Percentiles rank a stretch among this genome's conserved stretches.
Conservation (phyloP, 2,888 invertebrate genomes). For the Ectemnius cavifrons region DNA sequence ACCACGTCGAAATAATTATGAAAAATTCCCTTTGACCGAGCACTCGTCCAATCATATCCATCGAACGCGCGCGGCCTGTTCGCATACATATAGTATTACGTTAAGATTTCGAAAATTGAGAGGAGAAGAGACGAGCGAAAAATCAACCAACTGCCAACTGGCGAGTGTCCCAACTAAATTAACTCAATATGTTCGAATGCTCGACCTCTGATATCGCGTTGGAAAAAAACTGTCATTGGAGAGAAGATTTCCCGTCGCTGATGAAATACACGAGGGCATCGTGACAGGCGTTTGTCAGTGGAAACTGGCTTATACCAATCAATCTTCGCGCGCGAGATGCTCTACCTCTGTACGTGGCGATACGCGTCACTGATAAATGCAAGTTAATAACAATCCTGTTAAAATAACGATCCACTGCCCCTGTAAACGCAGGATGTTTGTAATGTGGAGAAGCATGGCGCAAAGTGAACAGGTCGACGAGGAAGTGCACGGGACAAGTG, state of each 20-base stretch:
- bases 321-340: constrained; percentile 1
- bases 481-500: constrained; percentile 11
- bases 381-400: constrained; percentile 44
- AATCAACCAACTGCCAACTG: background rate
- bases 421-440: background rate
- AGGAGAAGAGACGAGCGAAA: background rate
- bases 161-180: no score
- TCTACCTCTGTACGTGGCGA: background rate
- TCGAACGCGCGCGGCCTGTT: background rate
- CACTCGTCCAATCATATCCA: background rate
- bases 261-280: no score
- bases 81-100: background rate
- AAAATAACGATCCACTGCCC: constrained; percentile 15
- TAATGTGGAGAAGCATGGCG: background rate
- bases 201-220: no score
- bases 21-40: constrained; percentile 25
- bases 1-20: constrained; percentile 17
- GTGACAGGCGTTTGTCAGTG: no score
- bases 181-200: no score
- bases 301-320: background rate
- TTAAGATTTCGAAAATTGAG: background rate
- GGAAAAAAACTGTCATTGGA: no score
- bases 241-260: no score
- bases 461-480: constrained; percentile 20
- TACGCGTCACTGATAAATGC: constrained; percentile 7